Conservation (phyloP, 2,797 vertebrate genomes). For the Erethizon dorsatum region DNA sequence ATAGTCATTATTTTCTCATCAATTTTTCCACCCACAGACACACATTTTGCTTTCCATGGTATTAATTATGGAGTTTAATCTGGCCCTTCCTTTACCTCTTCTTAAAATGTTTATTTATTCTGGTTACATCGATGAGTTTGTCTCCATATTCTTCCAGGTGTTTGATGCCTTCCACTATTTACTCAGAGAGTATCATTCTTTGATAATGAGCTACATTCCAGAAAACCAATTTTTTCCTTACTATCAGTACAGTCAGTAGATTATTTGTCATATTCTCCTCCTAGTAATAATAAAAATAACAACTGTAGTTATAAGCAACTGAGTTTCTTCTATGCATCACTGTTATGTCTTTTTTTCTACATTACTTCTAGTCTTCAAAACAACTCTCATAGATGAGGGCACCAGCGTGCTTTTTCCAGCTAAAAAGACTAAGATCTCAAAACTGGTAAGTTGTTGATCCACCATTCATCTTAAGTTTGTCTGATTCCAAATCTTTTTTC, state of each 20-base stretch:
- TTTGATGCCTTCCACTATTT: conserved; percentile 52
- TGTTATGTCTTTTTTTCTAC: not conserved
- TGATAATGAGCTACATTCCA: conserved; percentile 58
- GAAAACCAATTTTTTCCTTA: conserved; percentile 72
- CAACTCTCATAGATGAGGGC: not conserved
- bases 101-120: conserved; percentile 6
- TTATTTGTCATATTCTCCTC: conserved; percentile 59
- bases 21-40: not conserved
- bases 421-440: not conserved
- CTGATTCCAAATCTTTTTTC: conserved; percentile 12
- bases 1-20: not conserved
- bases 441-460: not conserved
- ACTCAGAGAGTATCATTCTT: conserved; percentile 59
- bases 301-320: conserved; percentile 60
- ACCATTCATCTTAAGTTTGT: not conserved
- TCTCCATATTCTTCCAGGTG: not conserved
- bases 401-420: not conserved
- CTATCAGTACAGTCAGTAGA: conserved; percentile 47
- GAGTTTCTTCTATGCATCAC: conserved; percentile 21
- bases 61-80: conserved; percentile 47
- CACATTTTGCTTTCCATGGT: not conserved
- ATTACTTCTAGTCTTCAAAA: not conserved
- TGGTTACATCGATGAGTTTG: not conserved
- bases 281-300: conserved; percentile 73
- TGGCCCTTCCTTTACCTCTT: not conserved